Base-by-base conservation (phyloP, 1,140 invertebrate species). In the Lordiphosa mommai region DNA sequence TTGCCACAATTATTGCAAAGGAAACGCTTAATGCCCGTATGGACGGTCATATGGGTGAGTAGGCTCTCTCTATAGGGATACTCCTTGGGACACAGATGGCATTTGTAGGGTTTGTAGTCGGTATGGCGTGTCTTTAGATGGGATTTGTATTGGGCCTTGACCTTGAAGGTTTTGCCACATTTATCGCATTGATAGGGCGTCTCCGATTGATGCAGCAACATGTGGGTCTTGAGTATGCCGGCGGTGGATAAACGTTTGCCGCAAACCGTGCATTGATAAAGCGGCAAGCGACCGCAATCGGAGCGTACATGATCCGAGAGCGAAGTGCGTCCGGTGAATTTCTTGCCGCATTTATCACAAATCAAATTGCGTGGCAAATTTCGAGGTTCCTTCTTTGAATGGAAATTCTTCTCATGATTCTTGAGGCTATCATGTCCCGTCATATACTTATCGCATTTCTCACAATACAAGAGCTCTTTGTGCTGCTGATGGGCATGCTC, bases 101-200 rank as follows among this genome's bases (percentile, higher is more conserved):
- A 93, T 72, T 93, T 93, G 76, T 93, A 94, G 3, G 93, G 93
- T 67, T 93, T 93, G 65, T 93, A 92, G 36, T 91, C 91, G 4
- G 91, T 92, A 71, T 94, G 93, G 36, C 92, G 91, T 32, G 93
- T 90, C 65, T 92, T 88, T 13, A 88, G 90, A 72, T 94, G 93
- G 72, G 96, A 96, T 79, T 95, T 95, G 50, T 95, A 91, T 77
- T 93, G 91, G 2, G 89, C 89, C 59, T 90, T 89, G 56, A 89
- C 89, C 40, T 86, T 88, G 58, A 90, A 90, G 20, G 72, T 85
- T 52, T 90, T 90, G 10, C 80, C 87, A 58, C 89, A 90, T 49
- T 89, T 87, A 47, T 88, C 86, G 56, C 89, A 90, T 27, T 88
- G 64, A 48, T 87, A 84, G 4, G 82, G 76, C 16, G 86, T 79